Percentiles rank a stretch among this genome's conserved stretches.
These are phyloP conservation scores for Belonocnema kinseyi DNA, from an alignment of 1,140 invertebrate genomes.

Conservation along the genomic window DNA sequence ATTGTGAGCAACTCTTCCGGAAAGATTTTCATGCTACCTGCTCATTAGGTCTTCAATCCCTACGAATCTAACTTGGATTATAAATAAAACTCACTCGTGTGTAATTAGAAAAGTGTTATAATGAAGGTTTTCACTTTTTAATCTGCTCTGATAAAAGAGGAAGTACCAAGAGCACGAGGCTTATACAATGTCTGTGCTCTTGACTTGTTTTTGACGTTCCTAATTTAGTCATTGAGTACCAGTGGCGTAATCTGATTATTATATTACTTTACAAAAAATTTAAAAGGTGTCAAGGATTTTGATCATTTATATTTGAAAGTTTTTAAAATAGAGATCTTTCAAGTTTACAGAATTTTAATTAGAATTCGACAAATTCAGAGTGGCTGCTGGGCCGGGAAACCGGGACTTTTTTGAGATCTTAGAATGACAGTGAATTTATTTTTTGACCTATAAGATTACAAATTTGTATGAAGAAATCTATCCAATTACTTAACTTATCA, in stretches of 20 bases:
- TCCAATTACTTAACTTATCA: too few relatives aligned
- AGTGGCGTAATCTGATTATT: background rate
- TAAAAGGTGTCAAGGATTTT: background rate
- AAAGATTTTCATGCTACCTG: slow-evolving; percentile 5
- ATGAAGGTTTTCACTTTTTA: slow-evolving; percentile 8
- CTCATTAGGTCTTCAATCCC: background rate
- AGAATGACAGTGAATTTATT: too few relatives aligned
- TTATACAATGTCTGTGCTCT: slow-evolving; percentile 2
- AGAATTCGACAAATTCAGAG: too few relatives aligned
- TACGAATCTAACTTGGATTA: background rate
- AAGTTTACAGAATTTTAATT: background rate
- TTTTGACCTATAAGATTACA: too few relatives aligned
- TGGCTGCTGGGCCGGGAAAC: too few relatives aligned
- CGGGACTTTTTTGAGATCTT: too few relatives aligned
- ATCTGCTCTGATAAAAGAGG: slow-evolving; percentile 1
- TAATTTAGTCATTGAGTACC: slow-evolving; percentile 7
- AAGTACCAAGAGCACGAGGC: background rate
- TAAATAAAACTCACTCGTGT: slow-evolving; percentile 5
- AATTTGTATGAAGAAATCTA: too few relatives aligned
- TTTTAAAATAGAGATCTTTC: background rate
- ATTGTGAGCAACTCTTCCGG: slow-evolving; percentile 34
- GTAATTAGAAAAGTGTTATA: background rate
- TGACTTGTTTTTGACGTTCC: slow-evolving; percentile 14
- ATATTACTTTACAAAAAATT: background rate
- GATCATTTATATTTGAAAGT: background rate